Conservation (phyloP, 2,888 invertebrate genomes). For the Phyllotreta striolata region DNA sequence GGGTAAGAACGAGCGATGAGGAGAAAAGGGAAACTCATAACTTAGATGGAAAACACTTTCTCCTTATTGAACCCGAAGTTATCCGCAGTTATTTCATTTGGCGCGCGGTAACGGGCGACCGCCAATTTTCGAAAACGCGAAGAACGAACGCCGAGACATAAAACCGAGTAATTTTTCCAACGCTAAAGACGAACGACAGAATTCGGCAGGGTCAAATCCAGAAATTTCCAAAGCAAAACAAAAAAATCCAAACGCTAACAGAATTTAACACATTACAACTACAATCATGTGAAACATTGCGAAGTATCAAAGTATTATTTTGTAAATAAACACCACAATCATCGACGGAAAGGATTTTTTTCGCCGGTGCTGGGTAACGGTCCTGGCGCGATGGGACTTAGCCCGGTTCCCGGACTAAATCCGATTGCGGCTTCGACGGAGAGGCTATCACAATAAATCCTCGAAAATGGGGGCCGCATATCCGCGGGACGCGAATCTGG, state of each 20-base stretch:
- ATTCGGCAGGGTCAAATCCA: too few relatives aligned
- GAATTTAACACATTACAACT: too few relatives aligned
- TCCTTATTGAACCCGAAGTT: slow-evolving; percentile 30
- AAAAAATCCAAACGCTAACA: too few relatives aligned
- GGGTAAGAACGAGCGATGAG: background rate
- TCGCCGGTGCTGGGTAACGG: slow-evolving; percentile 5
- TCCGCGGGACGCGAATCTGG: slow-evolving; percentile 56
- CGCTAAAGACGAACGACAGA: too few relatives aligned
- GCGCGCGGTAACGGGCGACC: too few relatives aligned
- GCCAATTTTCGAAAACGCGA: slow-evolving; percentile 36
- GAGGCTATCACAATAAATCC: slow-evolving; percentile 59
- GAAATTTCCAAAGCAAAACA: too few relatives aligned
- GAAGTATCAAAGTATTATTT: too few relatives aligned
- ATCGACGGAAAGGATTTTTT: too few relatives aligned
- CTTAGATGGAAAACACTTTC: slow-evolving; percentile 28
- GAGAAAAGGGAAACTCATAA: slow-evolving; percentile 22
- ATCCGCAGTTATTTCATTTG: slow-evolving; percentile 46
- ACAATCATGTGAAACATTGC: too few relatives aligned
- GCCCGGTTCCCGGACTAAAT: slow-evolving; percentile 49
- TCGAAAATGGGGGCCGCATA: slow-evolving; percentile 54
- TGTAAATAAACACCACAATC: too few relatives aligned
- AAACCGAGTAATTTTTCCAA: slow-evolving; percentile 47
- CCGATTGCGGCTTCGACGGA: slow-evolving; percentile 59
- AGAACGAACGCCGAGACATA: slow-evolving; percentile 40
- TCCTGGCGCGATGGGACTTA: slow-evolving; percentile 41